Evolutionary conservation across 2,797 vertebrate species (phyloP).

Genomic region (Lutjanus argentimaculatus): DNA sequence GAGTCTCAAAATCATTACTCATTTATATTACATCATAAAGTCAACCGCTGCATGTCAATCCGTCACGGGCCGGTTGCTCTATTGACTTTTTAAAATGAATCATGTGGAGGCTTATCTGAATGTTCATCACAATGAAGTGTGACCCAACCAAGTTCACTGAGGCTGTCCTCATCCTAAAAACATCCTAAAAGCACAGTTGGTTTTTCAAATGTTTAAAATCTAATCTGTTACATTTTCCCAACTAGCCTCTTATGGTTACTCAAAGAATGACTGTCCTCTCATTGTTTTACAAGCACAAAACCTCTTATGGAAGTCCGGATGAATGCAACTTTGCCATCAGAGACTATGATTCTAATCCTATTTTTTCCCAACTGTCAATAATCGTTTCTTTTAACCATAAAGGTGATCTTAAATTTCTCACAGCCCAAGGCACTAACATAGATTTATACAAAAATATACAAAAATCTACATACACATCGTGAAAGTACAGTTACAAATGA

Average conservation of each 20-base stretch:
- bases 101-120: not conserved
- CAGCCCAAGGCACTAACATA: too few species aligned
- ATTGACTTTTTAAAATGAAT: not conserved
- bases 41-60: conserved; percentile 18
- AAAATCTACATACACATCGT: too few species aligned
- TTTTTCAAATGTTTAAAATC: not conserved
- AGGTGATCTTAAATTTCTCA: too few species aligned
- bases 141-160: not conserved
- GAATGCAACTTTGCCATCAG: not conserved
- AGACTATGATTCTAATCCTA: not conserved
- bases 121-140: not conserved
- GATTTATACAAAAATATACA: too few species aligned
- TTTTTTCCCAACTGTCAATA: not conserved
- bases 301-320: not conserved
- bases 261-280: too few species aligned
- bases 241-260: too few species aligned
- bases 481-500: too few species aligned
- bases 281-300: not conserved
- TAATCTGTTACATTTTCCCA: too few species aligned
- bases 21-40: conserved; percentile 20
- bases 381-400: not conserved
- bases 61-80: not conserved
- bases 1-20: conserved; percentile 5
- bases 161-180: not conserved
- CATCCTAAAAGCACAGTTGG: too few species aligned